phyloP scores from a whole-genome alignment of 1,140 invertebrate genomes.

The Drosophila jambulina region DNA sequence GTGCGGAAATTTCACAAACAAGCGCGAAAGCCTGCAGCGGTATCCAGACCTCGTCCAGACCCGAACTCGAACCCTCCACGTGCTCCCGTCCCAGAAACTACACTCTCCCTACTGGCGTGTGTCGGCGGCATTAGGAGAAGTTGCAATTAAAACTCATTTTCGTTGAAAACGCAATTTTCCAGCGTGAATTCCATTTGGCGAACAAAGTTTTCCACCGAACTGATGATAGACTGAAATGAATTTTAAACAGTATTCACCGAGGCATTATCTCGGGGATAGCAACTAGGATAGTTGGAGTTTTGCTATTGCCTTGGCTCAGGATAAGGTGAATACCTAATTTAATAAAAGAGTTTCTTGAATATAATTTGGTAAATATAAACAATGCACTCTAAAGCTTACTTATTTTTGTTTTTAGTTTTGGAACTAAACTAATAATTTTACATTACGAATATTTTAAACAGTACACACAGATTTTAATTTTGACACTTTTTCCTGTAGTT shows the following conservation, averaged over 20 bases:
- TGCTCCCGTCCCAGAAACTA: conserved; percentile 25
- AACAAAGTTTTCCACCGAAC: conserved; percentile 49
- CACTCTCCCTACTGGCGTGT: conserved; percentile 43
- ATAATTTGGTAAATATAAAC: not conserved
- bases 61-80: conserved; percentile 14
- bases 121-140: conserved; percentile 74
- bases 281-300: conserved; percentile 5
- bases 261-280: conserved; percentile 54
- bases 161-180: conserved; percentile 77
- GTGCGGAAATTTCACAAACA: conserved; percentile 51
- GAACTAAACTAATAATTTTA: not conserved
- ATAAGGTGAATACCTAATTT: no score
- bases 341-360: not conserved
- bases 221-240: conserved; percentile 78
- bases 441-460: not conserved
- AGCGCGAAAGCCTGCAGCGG: conserved; percentile 18
- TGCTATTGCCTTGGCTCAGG: not conserved
- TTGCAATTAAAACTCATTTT: conserved; percentile 84
- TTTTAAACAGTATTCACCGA: conserved; percentile 77
- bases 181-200: conserved; percentile 76
- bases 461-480: not conserved
- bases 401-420: not conserved
- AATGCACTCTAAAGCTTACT: not conserved
- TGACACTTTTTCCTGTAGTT: no score
- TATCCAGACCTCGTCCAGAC: conserved; percentile 15